phyloP scores from a whole-genome alignment of 2,113 vertebrate species.

The Nesospiza acunhae region DNA sequence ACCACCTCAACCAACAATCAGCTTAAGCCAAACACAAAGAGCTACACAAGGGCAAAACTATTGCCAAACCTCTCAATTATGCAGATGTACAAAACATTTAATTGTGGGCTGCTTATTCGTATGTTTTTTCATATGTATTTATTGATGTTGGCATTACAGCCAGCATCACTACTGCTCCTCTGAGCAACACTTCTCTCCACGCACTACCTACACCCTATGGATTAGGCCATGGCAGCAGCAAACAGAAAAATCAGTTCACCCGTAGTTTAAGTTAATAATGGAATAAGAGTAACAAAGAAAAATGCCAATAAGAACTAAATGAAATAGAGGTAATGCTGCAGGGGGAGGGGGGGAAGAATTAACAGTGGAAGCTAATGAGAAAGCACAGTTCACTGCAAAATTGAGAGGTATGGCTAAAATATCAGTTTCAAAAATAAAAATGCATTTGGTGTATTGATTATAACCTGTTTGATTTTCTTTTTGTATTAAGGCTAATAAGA shows the following conservation, averaged over 20 bases:
- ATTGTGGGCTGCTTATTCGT: neutral
- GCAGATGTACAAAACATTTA: neutral
- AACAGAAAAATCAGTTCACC: neutral
- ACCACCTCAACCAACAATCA: neutral
- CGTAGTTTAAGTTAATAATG: neutral
- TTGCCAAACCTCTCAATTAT: neutral
- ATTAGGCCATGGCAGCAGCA: neutral
- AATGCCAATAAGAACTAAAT: neutral
- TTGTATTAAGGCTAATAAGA: slow-evolving; percentile 3
- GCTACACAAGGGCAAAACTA: neutral
- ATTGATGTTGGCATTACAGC: neutral
- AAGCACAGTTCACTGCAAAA: neutral
- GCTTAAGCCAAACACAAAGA: neutral
- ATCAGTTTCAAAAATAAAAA: slow-evolving; percentile 3
- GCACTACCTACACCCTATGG: neutral
- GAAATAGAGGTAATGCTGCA: neutral
- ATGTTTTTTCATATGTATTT: neutral
- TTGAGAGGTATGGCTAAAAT: neutral
- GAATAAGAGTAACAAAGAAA: neutral
- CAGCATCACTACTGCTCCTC: neutral
- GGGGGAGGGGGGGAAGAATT: neutral
- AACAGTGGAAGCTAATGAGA: neutral
- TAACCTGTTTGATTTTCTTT: neutral
- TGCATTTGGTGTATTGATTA: neutral
- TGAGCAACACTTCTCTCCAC: neutral